These are phyloP conservation scores for Amphiura filiformis DNA, from an alignment of 35 echinoderm and acorn worm species.

Conservation along the genomic window DNA sequence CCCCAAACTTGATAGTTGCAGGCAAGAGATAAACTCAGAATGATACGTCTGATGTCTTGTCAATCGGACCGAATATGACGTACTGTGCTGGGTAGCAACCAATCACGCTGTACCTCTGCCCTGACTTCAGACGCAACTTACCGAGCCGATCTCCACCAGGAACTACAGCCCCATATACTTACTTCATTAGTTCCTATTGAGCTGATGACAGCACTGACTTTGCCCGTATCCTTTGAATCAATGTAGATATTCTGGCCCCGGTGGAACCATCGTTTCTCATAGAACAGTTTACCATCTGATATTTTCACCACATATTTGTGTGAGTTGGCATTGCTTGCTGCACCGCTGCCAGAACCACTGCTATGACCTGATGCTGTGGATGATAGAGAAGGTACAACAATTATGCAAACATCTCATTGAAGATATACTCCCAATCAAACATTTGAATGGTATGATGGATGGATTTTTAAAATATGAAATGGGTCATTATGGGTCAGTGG, in stretches of 20 bases:
- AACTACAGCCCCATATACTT: too few relatives aligned
- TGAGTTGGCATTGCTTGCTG: conserved; percentile 30
- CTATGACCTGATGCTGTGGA: background rate
- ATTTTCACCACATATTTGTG: conserved; percentile 88
- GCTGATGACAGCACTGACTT: conserved; percentile 90
- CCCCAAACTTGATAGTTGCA: too few relatives aligned
- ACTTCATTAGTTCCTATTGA: conserved; percentile 86
- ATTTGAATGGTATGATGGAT: background rate
- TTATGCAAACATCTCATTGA: background rate
- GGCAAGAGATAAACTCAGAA: too few relatives aligned
- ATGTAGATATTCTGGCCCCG: conserved; percentile 82
- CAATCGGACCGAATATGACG: too few relatives aligned
- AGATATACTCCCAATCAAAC: too few relatives aligned
- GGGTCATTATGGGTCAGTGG: background rate
- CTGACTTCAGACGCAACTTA: too few relatives aligned
- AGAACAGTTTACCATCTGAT: conserved; percentile 89
- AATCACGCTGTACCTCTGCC: too few relatives aligned
- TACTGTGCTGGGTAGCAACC: too few relatives aligned
- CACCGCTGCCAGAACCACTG: conserved; percentile 8
- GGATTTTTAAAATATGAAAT: background rate
- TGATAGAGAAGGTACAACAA: background rate
- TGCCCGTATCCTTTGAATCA: conserved; percentile 82
- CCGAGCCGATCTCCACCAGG: too few relatives aligned
- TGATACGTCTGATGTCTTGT: too few relatives aligned
- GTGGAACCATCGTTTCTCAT: conserved; percentile 94